phyloP scores from a whole-genome alignment of 2,113 vertebrate species.

The Alouatta palliata region DNA sequence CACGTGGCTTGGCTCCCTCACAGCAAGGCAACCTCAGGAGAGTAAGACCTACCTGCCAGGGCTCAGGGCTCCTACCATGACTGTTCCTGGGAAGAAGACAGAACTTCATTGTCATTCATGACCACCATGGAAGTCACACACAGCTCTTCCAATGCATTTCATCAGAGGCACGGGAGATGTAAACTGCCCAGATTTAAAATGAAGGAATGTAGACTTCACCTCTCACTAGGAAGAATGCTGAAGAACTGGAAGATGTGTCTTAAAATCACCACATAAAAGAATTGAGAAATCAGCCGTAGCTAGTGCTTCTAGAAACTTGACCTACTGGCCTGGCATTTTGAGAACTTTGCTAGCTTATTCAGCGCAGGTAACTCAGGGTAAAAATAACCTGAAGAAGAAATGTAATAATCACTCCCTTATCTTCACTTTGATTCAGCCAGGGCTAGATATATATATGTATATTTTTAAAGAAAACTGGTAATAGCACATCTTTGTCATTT shows the following conservation, averaged over 20 bases:
- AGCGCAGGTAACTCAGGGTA: neutral
- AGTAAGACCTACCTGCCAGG: neutral
- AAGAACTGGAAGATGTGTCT: neutral
- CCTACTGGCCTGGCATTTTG: neutral
- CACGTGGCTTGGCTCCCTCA: neutral
- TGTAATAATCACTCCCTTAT: neutral
- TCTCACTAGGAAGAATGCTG: neutral
- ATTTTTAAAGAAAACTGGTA: neutral
- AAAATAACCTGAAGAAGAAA: slow-evolving; percentile 37
- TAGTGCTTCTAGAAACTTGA: neutral
- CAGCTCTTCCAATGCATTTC: neutral
- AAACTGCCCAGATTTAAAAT: slow-evolving; percentile 1
- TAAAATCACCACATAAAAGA: neutral
- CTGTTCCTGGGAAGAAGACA: neutral
- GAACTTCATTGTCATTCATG: neutral
- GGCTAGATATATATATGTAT: neutral
- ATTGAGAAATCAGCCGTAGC: neutral
- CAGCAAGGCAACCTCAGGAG: neutral
- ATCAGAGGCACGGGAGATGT: neutral
- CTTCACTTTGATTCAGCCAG: neutral
- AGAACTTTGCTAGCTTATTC: neutral
- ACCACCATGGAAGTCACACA: neutral
- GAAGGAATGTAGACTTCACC: neutral
- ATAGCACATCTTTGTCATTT: neutral
- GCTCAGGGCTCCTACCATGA: neutral